A percentile compares a stretch with the other conserved stretches of the same genome.
Conservation (phyloP, 2,797 vertebrate species). For the Sebastes glaucus region DNA sequence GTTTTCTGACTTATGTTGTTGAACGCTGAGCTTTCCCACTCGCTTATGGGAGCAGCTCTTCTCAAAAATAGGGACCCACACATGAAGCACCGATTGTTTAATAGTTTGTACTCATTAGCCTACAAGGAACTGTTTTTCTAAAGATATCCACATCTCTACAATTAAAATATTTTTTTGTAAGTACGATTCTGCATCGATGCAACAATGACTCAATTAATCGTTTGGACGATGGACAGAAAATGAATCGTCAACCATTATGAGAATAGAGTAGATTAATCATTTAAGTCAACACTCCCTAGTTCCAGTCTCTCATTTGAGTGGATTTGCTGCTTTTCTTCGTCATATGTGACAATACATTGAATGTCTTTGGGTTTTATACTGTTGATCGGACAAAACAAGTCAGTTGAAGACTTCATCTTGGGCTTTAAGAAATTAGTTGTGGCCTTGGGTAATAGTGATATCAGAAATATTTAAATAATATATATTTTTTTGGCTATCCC, state of each 20-base stretch:
- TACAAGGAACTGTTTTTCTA: too few species aligned
- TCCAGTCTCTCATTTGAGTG: neutral
- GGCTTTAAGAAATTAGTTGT: neutral
- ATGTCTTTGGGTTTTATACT: neutral
- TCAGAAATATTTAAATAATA: neutral
- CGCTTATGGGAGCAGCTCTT: accelerated
- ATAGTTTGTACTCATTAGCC: too few species aligned
- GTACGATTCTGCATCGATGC: too few species aligned
- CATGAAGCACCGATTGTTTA: too few species aligned
- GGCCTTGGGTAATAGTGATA: neutral
- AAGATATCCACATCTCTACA: too few species aligned
- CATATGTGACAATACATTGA: neutral
- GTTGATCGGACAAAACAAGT: neutral
- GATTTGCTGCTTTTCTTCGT: neutral
- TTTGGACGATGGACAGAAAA: neutral
- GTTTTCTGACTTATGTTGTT: neutral
- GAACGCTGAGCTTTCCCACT: neutral
- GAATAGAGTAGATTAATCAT: neutral
- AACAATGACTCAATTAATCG: neutral
- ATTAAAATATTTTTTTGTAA: too few species aligned
- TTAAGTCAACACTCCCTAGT: neutral
- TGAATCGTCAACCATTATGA: neutral
- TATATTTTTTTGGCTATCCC: neutral
- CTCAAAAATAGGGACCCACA: too few species aligned
- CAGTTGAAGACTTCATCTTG: neutral